Evolutionary conservation across 2,888 invertebrate species (phyloP), one percentile per base, ranked within the genome.

Genomic region (Candidula unifasciata): DNA sequence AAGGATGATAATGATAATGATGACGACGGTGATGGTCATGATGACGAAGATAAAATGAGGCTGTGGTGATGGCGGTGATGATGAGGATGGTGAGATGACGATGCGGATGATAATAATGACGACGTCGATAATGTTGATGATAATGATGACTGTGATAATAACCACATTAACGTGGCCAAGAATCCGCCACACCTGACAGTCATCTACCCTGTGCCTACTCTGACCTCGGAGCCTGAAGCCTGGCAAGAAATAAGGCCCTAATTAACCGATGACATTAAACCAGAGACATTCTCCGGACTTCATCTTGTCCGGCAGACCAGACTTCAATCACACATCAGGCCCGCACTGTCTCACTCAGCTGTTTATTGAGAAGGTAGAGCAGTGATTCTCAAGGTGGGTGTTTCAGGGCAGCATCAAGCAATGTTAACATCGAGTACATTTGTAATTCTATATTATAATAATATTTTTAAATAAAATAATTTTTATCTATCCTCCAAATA

Each of bases 1-100:
- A 44, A 76, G 18, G 76, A 76, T 76, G 76, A 76, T 24, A 44
- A 76, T 76, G 76, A 76, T 76, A 44, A 8, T 76, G 76, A 76
- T 27, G 52, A 76, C n/a, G 76, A 76, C n/a, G 76, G 44, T 52
- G 76, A 76, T 76, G 76, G 21, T 76, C 44, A 78, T 33, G 78
- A 78, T 78, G 78, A 78, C 60, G 57, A 78, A 30, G 78, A 78
- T 60, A n/a, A 78, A 18, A 21, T 52, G 18, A 13, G 10, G 18
- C 18, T 13, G 18, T 60, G 18, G 6, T n/a, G 18, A 60, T 21
- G 60, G 3, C 60, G 24, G 21, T 60, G n/a, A 60, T 60, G 60
- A 5, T n/a, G 60, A 21, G 18, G 60, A 60, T 60, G 60, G 6
- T 21, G 21, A 37, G 21, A 60, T 16, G 60, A 24, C 6, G n/a